phyloP scores from a whole-genome alignment of 2,888 invertebrate species.

The Sesamia inferens region DNA sequence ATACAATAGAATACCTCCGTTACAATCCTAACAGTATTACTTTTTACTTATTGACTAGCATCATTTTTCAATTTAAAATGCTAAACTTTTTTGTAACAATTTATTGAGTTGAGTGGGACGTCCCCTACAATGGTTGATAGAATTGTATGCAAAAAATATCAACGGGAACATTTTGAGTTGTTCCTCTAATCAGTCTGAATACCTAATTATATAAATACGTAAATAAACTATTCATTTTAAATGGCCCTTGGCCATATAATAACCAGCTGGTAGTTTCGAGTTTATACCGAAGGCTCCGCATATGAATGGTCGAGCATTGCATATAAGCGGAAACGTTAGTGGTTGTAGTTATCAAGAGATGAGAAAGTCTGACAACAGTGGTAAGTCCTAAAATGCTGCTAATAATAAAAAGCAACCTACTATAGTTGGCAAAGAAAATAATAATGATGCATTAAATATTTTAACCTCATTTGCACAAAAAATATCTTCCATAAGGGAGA shows the following conservation, averaged over 20 bases:
- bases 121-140: not conserved
- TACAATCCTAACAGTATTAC: conserved; percentile 7
- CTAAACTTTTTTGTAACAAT: conserved; percentile 14
- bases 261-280: no score
- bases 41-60: not conserved
- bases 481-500: not conserved
- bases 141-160: conserved; percentile 9
- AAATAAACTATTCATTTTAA: not conserved
- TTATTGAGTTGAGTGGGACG: conserved; percentile 22
- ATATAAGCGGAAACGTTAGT: not conserved
- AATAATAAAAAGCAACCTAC: not conserved
- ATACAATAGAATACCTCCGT: not conserved
- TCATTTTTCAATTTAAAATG: not conserved
- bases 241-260: not conserved
- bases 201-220: not conserved
- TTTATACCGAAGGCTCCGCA: not conserved
- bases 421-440: not conserved
- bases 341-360: not conserved
- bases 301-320: not conserved
- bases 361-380: not conserved
- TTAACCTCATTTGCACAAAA: not conserved
- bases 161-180: not conserved
- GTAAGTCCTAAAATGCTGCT: not conserved
- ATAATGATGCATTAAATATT: not conserved
- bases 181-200: conserved; percentile 10